Base-by-base conservation (phyloP, 2,888 invertebrate species). In the Eupeodes luniger region DNA sequence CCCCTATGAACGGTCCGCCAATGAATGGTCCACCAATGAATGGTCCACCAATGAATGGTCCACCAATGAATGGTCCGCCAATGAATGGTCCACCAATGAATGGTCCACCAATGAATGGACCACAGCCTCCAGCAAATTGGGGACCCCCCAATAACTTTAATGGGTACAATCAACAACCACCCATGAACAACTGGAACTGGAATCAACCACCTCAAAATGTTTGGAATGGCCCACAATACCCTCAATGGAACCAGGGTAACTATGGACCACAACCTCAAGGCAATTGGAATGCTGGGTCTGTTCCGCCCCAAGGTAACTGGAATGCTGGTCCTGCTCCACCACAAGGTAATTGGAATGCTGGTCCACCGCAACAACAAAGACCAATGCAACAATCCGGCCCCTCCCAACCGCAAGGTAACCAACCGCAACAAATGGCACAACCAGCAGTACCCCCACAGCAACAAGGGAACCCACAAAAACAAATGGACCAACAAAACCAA, bases 121-220 rank as follows among this genome's bases (percentile, higher is more conserved):
- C 76, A 7, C 40, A 40, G 6, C 82, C 92, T 34, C 92, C 92
- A 66, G 92, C 91, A 27, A 92, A 92, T n/a, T 93, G 93, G 92
- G 92, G 92, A 11, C 89, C 90, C 27, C 89, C 88, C 19, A 57
- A 51, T 55, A 84, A 72, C 16, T 82, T 76, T 53, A 84, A 77
- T 19, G 77, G 84, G 0, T 83, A 84, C 19, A 81, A 80, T 55
- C 82, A 83, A 95, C 82, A 83, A 95, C 95, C 92, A 94, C 95
- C 93, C 9, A 91, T 91, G 90, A 91, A 91, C 40, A 91, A 90
- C 5, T 93, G 93, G 93, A 92, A 91, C 27, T 92, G 87, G 87
- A 88, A 92, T 90, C 92, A 92, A 7, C 91, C 91, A 0, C 88
- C 90, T 2, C 90, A 92, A 74, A 92, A 92, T 82, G 91, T 90